phyloP scores from a whole-genome alignment of 2,113 vertebrate genomes.

The Fulmarus glacialis region DNA sequence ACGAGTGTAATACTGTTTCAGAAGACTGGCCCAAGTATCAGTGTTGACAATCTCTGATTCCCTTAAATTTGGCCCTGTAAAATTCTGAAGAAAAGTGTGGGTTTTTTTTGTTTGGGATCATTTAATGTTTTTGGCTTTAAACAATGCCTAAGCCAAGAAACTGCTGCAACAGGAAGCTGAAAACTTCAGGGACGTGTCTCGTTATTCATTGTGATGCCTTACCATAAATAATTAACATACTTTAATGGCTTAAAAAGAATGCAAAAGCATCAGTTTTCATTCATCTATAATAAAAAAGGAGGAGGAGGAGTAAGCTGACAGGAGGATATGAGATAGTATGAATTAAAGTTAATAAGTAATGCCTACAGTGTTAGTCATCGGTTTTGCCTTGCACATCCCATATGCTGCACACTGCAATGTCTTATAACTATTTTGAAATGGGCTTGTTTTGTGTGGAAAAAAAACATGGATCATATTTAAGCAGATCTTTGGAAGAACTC shows the following conservation, averaged over 20 bases:
- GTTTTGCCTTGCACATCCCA: not conserved
- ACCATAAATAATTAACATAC: not conserved
- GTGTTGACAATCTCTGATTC: not conserved
- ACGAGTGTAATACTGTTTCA: not conserved
- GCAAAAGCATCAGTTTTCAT: slow-evolving; percentile 24
- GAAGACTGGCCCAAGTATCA: not conserved
- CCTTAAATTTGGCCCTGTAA: not conserved
- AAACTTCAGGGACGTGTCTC: not conserved
- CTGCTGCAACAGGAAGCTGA: not conserved
- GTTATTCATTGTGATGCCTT: not conserved
- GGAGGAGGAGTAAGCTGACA: slow-evolving; percentile 9
- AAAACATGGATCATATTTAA: not conserved
- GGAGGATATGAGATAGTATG: slow-evolving; percentile 21
- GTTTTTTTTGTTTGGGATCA: rapidly evolving
- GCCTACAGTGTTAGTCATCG: slow-evolving; percentile 21
- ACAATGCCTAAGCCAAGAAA: not conserved
- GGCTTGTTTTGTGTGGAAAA: not conserved
- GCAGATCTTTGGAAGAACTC: not conserved
- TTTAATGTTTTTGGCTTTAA: not conserved
- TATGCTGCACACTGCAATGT: not conserved
- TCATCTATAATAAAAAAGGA: slow-evolving; percentile 17
- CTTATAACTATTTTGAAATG: not conserved
- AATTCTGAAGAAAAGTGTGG: not conserved
- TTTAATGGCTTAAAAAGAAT: slow-evolving; percentile 44
- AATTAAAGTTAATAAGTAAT: slow-evolving; percentile 55